Base-by-base conservation (phyloP, 2,888 invertebrate genomes). In the Andrena chrysosceles region DNA sequence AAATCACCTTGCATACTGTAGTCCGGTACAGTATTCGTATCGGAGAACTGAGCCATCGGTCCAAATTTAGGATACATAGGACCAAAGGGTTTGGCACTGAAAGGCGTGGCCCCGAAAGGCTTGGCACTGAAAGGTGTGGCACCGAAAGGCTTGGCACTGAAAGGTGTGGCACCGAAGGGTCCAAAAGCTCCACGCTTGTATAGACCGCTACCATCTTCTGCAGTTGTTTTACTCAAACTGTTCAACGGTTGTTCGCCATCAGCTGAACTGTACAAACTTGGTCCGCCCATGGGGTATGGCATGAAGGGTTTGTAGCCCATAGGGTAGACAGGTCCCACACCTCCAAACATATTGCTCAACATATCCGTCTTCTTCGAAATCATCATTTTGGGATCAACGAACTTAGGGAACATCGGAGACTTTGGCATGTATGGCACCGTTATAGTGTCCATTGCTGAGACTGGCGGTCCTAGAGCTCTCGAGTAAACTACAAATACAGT, bases 341-440 rank as follows among this genome's bases (percentile, higher is more conserved):
- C 90, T 23, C 90, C 89, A 59, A 93, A 92, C 3, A 92, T 64
- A 31, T 91, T 92, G 33, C 73, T 83, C 49, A 91, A 31, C 77
- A 92, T 74, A 70, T 91, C 92, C 0, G 91, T 91, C 63, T 93
- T 93, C 75, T 91, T 92, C 4, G 90, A 77, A 16, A 93, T 91
- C 90, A 93, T 92, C 2, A 75, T 64, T 83, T 91, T 90, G 0
- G 93, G 93, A 60, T 93, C 93, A 6, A 93, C 91, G 60, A 93
- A 91, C 85, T 93, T 93, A 3, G 93, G 93, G 29, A 92, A 91
- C 6, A 92, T 81, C 0, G 92, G 82, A 16, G 91, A 90, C 64
- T 93, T 93, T 49, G 92, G 84, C 60, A 87, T 81, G 59, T 90
- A 93, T 13, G 93, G 93, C 8, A 93, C 88, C 0, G 89, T 76